phyloP scores from a whole-genome alignment of 1,140 invertebrate species.

The Macrosteles quadrilineatus region DNA sequence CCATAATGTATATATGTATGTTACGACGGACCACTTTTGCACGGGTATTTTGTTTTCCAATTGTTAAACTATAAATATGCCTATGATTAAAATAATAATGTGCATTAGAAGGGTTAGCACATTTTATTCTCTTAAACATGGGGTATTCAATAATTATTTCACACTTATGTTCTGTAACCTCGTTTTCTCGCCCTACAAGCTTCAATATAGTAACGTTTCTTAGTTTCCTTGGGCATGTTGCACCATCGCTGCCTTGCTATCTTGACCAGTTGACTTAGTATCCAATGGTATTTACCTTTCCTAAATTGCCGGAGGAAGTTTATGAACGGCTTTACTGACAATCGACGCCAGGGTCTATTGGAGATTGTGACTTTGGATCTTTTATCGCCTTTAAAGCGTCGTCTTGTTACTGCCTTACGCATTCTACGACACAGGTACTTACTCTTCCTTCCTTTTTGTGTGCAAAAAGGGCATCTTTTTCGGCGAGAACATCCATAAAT shows the following conservation, averaged over 20 bases:
- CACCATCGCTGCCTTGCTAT: not conserved
- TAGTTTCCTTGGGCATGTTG: not conserved
- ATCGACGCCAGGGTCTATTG: not conserved
- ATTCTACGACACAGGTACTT: not conserved
- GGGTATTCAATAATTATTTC: no score
- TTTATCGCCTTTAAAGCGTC: not conserved
- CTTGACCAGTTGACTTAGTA: not conserved
- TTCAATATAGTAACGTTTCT: not conserved
- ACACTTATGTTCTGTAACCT: constrained; percentile 34
- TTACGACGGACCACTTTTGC: no score
- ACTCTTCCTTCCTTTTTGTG: no score
- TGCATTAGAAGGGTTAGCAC: no score
- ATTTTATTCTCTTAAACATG: no score
- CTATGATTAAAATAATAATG: no score
- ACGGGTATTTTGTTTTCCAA: no score
- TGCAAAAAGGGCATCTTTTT: no score
- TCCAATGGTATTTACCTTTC: not conserved
- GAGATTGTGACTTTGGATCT: constrained; percentile 11
- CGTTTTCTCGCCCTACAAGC: not conserved
- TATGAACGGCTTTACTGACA: constrained; percentile 7
- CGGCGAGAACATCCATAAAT: no score
- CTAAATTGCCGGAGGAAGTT: constrained; percentile 3
- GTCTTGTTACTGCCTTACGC: not conserved
- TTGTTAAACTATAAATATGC: no score
- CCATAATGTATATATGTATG: no score